Evolutionary conservation across 2,113 vertebrate genomes (phyloP).

Genomic region (Protomyctophum bolini): DNA sequence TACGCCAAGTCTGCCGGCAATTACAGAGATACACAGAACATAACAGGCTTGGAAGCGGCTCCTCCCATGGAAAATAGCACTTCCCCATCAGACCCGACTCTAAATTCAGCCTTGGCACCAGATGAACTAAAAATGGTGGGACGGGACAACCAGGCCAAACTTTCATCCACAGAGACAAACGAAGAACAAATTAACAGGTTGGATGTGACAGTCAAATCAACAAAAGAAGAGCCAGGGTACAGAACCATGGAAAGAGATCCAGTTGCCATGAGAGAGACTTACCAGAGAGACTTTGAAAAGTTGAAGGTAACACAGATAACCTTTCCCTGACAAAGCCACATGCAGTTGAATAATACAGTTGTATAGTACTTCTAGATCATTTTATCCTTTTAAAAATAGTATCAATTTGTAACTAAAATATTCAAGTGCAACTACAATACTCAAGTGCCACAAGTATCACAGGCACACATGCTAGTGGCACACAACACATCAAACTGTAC

Average conservation of each 20-base stretch:
- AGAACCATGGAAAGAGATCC: constrained; percentile 70
- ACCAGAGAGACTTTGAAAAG: constrained; percentile 86
- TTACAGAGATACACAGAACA: constrained; percentile 41
- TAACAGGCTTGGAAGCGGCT: constrained; percentile 1
- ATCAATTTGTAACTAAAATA: too few species aligned
- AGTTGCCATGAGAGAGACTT: constrained; percentile 77
- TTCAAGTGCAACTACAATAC: too few species aligned
- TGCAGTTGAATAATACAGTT: not conserved
- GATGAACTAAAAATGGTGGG: not conserved
- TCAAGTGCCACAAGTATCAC: too few species aligned
- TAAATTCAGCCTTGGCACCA: not conserved
- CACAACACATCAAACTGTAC: too few species aligned
- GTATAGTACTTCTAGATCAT: not conserved
- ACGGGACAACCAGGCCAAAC: not conserved
- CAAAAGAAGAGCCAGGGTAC: constrained; percentile 78
- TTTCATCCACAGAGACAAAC: constrained; percentile 67
- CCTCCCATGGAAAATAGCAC: not conserved
- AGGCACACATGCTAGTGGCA: too few species aligned
- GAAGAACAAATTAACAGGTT: constrained; percentile 80
- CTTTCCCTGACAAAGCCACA: not conserved
- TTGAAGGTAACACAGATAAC: constrained; percentile 74
- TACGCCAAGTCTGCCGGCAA: constrained; percentile 58
- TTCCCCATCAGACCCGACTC: constrained; percentile 16
- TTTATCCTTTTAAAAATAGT: too few species aligned
- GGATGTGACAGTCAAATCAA: constrained; percentile 76